Conservation (phyloP, 2,888 invertebrate species). For the Neoscelio sp. region DNA sequence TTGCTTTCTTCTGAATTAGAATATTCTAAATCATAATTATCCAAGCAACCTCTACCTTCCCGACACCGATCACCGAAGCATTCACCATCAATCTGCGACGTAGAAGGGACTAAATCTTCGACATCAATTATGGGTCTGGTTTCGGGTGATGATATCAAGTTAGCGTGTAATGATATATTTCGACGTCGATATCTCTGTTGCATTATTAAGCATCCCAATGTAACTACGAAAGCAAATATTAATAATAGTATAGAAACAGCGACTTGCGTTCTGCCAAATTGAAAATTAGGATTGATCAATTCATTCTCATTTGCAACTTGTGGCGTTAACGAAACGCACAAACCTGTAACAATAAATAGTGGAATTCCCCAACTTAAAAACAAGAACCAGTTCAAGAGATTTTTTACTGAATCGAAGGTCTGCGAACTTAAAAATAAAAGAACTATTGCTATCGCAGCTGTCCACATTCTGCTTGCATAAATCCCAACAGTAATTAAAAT, state of each 20-base stretch:
- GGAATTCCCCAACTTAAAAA: conserved; percentile 87
- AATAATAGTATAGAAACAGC: conserved; percentile 90
- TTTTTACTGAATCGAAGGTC: conserved; percentile 92
- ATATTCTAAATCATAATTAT: conserved; percentile 74
- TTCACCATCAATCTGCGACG: conserved; percentile 61
- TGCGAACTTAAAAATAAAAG: conserved; percentile 92
- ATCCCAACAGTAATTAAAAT: conserved; percentile 90
- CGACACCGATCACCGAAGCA: conserved; percentile 75
- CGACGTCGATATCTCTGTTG: conserved; percentile 92
- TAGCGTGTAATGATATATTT: conserved; percentile 78
- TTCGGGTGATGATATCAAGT: conserved; percentile 68
- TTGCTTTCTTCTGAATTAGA: conserved; percentile 84
- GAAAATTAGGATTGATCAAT: conserved; percentile 90
- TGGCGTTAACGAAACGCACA: conserved; percentile 85
- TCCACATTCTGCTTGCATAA: conserved; percentile 93
- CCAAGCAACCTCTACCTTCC: conserved; percentile 75
- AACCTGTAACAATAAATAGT: conserved; percentile 86
- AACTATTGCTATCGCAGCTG: conserved; percentile 91
- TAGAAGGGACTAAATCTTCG: conserved; percentile 79
- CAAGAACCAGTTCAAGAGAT: conserved; percentile 89
- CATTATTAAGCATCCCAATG: conserved; percentile 91
- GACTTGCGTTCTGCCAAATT: conserved; percentile 91
- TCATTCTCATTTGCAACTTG: conserved; percentile 84
- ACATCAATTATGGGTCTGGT: conserved; percentile 79
- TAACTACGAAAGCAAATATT: conserved; percentile 92